Conservation (phyloP, 2,888 invertebrate genomes). For the Spodoptera picta region DNA sequence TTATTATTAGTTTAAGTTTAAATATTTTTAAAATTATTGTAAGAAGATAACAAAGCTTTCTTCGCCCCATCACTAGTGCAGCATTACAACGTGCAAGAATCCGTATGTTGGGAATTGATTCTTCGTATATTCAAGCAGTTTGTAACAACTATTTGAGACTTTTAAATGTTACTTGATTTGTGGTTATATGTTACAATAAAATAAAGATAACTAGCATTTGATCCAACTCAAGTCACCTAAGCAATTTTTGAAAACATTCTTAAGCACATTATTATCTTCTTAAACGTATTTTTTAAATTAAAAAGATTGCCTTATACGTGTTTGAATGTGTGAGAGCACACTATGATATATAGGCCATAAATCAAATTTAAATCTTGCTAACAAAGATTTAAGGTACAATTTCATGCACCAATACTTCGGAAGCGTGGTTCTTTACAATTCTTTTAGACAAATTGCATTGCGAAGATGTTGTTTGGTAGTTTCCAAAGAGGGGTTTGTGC, state of each 20-base stretch:
- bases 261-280: constrained; percentile 26
- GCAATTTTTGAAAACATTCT: neutral
- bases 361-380: constrained; percentile 43
- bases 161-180: constrained; percentile 5
- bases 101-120: constrained; percentile 37
- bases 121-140: constrained; percentile 9
- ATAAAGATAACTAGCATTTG: neutral
- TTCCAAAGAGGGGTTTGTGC: constrained; percentile 58
- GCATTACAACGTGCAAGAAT: constrained; percentile 11
- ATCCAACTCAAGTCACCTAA: neutral
- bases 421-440: constrained; percentile 64
- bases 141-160: neutral
- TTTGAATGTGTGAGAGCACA: constrained; percentile 42
- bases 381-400: constrained; percentile 41
- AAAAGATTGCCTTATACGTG: constrained; percentile 47
- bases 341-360: constrained; percentile 43
- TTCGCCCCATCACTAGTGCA: constrained; percentile 21
- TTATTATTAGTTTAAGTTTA: too few species aligned
- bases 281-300: constrained; percentile 27
- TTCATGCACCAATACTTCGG: constrained; percentile 27
- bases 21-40: neutral
- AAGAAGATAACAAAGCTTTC: neutral
- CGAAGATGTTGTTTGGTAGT: constrained; percentile 70
- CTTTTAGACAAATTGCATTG: constrained; percentile 73
- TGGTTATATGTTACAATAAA: too few species aligned